Base-by-base conservation (phyloP, 2,888 invertebrate genomes). In the Athetis lepigone region DNA sequence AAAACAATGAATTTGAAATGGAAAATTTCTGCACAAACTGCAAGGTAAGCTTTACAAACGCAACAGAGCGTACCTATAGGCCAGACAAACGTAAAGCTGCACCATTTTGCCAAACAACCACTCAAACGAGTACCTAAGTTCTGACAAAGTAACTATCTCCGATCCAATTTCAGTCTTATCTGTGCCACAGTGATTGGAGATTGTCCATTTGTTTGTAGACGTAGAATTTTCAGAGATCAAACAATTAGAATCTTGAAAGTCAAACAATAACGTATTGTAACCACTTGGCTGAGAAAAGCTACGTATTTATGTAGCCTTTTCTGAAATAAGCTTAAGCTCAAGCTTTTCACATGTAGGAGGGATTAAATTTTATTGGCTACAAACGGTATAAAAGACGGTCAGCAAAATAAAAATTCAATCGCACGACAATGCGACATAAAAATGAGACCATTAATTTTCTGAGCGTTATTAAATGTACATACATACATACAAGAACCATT, bases 81-180 rank as follows among this genome's bases (percentile, higher is more conserved):
- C 11, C 8, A 40, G 49, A 71, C 43, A 55, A 55, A 50, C 49
- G 16, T 18, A 18, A 8, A 57, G 18, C 56, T 21, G 21, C 40
- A 40, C 25, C 37, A 49, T 63, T 65, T 59, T 39, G 43, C 39
- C 50, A 50, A 69, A 50, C 49, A 66, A 60, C 11, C 52, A 33
- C n/a, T 43, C 50, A 39, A 70, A 61, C 45, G 49, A 60, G 50
- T 60, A 49, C 60, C 29, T 60, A 39, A 49, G 37, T 19, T 70
- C 37, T 33, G 29, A 21, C 16, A 43, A 69, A 23, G 49, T 43
- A 42, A 69, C 42, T 42, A 60, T 65, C 37, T 29, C 16, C 25
- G n/a, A 39, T 45, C 37, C 29, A 45, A 70, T 61, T 70, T 33
- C 16, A 13, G 33, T 11, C 3, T 25, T 57, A 33, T 18, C 33